Base-by-base conservation (phyloP, 1,140 invertebrate genomes). In the Drosophila triauraria region DNA sequence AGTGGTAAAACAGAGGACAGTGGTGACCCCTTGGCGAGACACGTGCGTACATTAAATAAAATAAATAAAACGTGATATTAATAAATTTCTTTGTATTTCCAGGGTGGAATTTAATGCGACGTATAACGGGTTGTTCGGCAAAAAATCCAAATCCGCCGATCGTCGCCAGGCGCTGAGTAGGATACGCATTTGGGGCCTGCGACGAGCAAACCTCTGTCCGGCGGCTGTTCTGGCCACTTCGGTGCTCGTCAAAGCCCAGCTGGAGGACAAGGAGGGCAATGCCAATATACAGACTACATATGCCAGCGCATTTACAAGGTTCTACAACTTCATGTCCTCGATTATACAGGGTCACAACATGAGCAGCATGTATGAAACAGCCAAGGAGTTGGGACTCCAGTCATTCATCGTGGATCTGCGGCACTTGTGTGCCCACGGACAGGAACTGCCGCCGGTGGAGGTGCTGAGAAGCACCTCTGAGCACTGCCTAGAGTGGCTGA, bases 321-420 rank as follows among this genome's bases (percentile, higher is more conserved):
- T 93, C 56, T 86, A 91, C 43, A 93, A 93, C 57, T 93, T 91
- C 25, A 93, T 93, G 92, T 93, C 85, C 0, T 92, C 92, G 10
- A 93, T 91, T 2, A 92, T 91, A 47, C 91, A 92, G 50, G 68
- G 51, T 2, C 65, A 83, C 43, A 91, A 74, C 51, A 81, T 91
- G 81, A 65, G 46, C 30, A 91, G 88, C 51, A 93, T 93, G 92
- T 93, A 93, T 23, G 76, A 76, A 2, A 91, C 88, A 0, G 92
- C 92, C 7, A 61, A 56, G n/a, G 60, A 92, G 51, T 54, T 93
- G 35, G 86, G 86, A 0, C 54, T 93, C 10, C 75, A 83, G 20
- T 84, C 92, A 2, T 93, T 93, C 50, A 72, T 93, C 0, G 91
- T 93, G 0, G 92, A 93, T 58, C 59, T 93, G 10, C 54, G 92